Evolutionary conservation across 2,113 vertebrate species (phyloP), one percentile per base, ranked within the genome.

Genomic region (Colius striatus): DNA sequence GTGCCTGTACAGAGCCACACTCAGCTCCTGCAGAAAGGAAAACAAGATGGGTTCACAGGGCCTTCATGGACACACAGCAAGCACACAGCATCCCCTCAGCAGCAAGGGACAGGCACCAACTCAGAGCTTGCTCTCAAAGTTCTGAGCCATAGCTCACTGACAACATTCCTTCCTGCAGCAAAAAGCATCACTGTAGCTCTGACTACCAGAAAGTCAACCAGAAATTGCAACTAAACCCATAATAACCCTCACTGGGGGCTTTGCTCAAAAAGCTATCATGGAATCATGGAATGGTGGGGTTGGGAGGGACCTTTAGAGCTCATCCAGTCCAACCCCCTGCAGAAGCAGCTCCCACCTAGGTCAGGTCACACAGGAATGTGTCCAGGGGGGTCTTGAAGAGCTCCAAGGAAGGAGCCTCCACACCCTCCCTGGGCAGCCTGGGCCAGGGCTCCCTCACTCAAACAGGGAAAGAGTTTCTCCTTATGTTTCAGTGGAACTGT

Each of bases 1-100:
- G 48, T 99, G 99, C 67, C 97, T 97, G 96, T 98, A 99, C 11
- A 99, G 96, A 57, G 98, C 99, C 26, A 98, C 93, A 36, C 98
- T 99, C 47, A 99, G 97, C 41, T 99, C 99, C 99, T 99, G 97
- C 47, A n/a, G 73, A 54, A 89, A 95, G 83, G 68, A 90, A 93
- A 77, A 80, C 36, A 84, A 58, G 26, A 85, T 32, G 48, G 32
- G 55, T 45, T 87, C 80, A 73, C 22, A 0, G 41, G 53, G n/a
- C 47, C 71, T 26, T 41, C 38, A 41, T 12, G 38, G 38, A 9
- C 38, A 41, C 38, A 41, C 30, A 38, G 26, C 47, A 10, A 68
- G 45, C 38, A 7, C 15, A 6, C 0, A 5, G 54, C 54, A 50
- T 11, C n/a, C 67, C 54, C 32, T 5, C 48, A 30, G 51, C 43